Conservation (phyloP, 2,113 vertebrate species). For the Nothobranchius kuhntae region DNA sequence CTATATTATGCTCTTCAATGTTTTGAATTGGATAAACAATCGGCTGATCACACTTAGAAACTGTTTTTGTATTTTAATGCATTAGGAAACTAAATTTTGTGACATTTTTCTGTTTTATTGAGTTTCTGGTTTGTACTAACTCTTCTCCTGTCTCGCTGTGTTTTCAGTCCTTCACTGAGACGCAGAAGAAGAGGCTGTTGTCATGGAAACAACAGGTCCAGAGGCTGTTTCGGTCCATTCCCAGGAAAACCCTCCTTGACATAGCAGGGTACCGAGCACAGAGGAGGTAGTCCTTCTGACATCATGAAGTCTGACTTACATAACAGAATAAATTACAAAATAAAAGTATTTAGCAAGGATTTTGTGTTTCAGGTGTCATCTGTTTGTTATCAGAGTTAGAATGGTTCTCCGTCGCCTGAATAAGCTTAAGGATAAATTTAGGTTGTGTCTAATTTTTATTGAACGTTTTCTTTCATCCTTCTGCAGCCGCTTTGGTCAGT, state of each 20-base stretch:
- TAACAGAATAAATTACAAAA: too few species aligned
- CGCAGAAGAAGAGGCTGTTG: slow-evolving; percentile 98
- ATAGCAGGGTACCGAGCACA: slow-evolving; percentile 92
- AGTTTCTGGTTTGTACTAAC: not conserved
- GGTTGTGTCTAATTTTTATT: not conserved
- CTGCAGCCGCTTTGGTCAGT: slow-evolving; percentile 91
- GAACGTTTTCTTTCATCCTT: not conserved
- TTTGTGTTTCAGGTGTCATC: too few species aligned
- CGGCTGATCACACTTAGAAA: too few species aligned
- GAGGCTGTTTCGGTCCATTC: slow-evolving; percentile 97
- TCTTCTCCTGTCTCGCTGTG: slow-evolving; percentile 14
- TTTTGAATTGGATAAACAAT: not conserved
- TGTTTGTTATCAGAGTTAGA: too few species aligned
- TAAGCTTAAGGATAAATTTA: too few species aligned
- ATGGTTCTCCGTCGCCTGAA: not conserved
- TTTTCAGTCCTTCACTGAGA: slow-evolving; percentile 93
- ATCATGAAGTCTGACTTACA: slow-evolving; percentile 8
- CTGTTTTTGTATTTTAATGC: too few species aligned
- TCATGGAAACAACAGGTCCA: slow-evolving; percentile 99
- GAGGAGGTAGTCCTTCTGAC: slow-evolving; percentile 81
- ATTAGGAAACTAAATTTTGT: too few species aligned
- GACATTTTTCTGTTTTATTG: too few species aligned
- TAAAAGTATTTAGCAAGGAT: too few species aligned
- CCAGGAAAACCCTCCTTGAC: slow-evolving; percentile 96
- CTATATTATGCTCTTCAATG: not conserved